Evolutionary conservation across 2,113 vertebrate species (phyloP).

Genomic region (Aythya baeri): DNA sequence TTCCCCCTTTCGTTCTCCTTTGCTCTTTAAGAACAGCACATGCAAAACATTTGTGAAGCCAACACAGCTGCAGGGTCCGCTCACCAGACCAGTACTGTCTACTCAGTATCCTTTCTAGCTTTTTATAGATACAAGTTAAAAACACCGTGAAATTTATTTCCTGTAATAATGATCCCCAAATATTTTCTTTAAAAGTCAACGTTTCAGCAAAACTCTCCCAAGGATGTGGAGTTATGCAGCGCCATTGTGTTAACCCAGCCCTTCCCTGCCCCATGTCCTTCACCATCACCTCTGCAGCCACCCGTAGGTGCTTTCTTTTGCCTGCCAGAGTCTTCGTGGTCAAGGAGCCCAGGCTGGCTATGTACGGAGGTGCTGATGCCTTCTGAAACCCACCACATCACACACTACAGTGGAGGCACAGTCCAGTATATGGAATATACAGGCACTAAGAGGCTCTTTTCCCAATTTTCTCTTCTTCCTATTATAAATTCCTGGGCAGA

Average conservation of each 20-base stretch:
- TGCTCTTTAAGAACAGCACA: conserved; percentile 69
- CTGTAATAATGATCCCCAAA: conserved; percentile 67
- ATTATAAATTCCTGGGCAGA: background rate
- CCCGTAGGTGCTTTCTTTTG: background rate
- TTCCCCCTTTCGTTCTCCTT: conserved; percentile 34
- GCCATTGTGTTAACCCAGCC: background rate
- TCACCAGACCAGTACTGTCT: conserved; percentile 61
- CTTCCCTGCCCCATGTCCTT: background rate
- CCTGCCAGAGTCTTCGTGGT: fast-evolving
- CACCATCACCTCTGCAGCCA: background rate
- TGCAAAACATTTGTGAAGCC: conserved; percentile 70
- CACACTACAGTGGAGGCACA: fast-evolving
- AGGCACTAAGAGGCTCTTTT: background rate
- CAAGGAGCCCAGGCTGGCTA: fast-evolving
- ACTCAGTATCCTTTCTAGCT: conserved; percentile 65
- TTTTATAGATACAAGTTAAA: conserved; percentile 74
- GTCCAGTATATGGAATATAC: fast-evolving
- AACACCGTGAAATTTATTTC: conserved; percentile 73
- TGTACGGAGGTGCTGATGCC: too few relatives aligned
- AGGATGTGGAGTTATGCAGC: background rate
- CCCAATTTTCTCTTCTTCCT: background rate
- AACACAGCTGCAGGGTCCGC: conserved; percentile 75
- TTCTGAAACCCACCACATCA: background rate
- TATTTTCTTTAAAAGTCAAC: conserved; percentile 63
- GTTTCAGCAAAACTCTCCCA: conserved; percentile 37